Conservation (phyloP, 2,113 vertebrate genomes). For the Illadopsis cleaveri region DNA sequence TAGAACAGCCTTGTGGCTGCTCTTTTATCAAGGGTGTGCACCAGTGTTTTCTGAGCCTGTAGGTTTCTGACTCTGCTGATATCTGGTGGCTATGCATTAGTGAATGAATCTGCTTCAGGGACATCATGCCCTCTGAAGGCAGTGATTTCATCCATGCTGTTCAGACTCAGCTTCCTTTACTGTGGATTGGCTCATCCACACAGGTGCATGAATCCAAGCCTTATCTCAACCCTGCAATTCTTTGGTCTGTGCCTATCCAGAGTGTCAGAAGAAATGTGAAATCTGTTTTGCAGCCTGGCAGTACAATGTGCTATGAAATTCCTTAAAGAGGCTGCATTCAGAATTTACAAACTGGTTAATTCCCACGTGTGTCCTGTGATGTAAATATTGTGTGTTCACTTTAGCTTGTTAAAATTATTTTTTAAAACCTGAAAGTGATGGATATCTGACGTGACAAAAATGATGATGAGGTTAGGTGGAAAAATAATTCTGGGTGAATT, state of each 20-base stretch:
- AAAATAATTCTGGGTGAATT: neutral
- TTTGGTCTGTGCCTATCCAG: neutral
- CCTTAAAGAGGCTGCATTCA: neutral
- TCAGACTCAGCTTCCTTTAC: neutral
- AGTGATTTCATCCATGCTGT: neutral
- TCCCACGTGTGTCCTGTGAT: neutral
- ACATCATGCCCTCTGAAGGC: fast-evolving
- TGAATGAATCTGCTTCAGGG: neutral
- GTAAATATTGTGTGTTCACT: neutral
- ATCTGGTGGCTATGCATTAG: neutral
- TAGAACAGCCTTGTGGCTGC: neutral
- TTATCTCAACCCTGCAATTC: neutral
- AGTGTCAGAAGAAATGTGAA: neutral
- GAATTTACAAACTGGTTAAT: neutral
- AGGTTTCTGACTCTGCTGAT: neutral
- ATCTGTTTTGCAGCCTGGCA: neutral
- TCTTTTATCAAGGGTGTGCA: neutral
- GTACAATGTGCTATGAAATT: fast-evolving
- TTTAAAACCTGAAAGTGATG: neutral
- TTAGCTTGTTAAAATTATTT: neutral
- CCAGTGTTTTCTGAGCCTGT: neutral
- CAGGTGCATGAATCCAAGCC: neutral
- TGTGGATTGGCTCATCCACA: neutral
- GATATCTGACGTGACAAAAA: neutral
- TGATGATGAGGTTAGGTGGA: neutral